Evolutionary conservation across 2,797 vertebrate genomes (phyloP).

Genomic region (Chrysocyon brachyurus): DNA sequence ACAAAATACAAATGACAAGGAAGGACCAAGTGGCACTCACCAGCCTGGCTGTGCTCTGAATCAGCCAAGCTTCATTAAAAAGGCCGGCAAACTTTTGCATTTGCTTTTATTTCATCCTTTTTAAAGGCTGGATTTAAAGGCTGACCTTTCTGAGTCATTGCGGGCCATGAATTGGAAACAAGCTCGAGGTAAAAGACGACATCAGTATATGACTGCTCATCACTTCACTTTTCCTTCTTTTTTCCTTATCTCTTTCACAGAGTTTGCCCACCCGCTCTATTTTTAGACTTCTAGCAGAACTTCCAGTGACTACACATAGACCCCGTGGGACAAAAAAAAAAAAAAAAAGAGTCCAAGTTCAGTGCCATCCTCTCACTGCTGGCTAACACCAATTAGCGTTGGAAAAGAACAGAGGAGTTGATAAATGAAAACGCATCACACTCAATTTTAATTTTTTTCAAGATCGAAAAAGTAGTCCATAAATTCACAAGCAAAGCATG

Average conservation of each 20-base stretch:
- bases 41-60: conserved; percentile 48
- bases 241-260: conserved; percentile 34
- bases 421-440: conserved; percentile 42
- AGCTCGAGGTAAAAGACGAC: conserved; percentile 41
- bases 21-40: conserved; percentile 24
- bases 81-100: conserved; percentile 67
- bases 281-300: conserved; percentile 74
- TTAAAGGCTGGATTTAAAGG: conserved; percentile 26
- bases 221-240: background rate
- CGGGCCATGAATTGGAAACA: conserved; percentile 59
- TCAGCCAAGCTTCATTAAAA: conserved; percentile 62
- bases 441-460: conserved; percentile 40
- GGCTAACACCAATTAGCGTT: conserved; percentile 41
- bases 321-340: background rate
- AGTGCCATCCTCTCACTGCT: conserved; percentile 24
- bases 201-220: background rate
- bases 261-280: conserved; percentile 11
- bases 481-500: conserved; percentile 10
- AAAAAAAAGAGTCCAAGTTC: background rate
- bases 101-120: conserved; percentile 70
- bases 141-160: conserved; percentile 61
- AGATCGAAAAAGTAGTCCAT: background rate
- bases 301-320: conserved; percentile 51
- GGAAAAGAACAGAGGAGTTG: background rate
- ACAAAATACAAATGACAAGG: conserved; percentile 53